These are phyloP conservation scores for Lophotriccus pileatus DNA, from an alignment of 2,797 vertebrate genomes.

Conservation along the genomic window DNA sequence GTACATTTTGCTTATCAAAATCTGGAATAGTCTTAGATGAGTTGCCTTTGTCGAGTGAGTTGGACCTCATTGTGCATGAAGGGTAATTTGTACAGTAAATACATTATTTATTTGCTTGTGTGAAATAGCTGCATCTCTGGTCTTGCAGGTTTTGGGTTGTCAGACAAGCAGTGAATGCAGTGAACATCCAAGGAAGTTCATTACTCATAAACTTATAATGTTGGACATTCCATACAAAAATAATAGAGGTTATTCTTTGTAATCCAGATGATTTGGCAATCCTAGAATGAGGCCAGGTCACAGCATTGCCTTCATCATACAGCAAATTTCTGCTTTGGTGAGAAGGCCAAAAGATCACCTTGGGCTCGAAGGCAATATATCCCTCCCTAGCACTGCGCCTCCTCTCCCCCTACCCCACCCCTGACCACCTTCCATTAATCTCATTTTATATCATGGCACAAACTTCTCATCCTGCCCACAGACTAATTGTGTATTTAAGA, in stretches of 20 bases:
- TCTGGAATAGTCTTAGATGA: neutral
- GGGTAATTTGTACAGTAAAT: neutral
- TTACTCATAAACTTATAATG: neutral
- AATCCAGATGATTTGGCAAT: neutral
- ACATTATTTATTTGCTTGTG: neutral
- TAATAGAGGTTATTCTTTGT: neutral
- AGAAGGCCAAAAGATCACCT: neutral
- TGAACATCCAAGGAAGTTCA: neutral
- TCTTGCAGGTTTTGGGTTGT: neutral
- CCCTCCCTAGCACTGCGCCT: accelerated
- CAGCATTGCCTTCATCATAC: neutral
- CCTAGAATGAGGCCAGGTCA: neutral
- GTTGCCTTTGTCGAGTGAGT: neutral
- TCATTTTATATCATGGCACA: neutral
- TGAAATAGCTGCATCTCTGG: neutral
- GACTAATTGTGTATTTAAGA: neutral
- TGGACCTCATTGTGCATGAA: neutral
- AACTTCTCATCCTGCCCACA: neutral
- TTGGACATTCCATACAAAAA: neutral
- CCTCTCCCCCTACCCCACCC: accelerated
- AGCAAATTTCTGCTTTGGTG: neutral
- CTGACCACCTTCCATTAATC: accelerated
- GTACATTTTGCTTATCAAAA: neutral
- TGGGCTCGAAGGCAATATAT: neutral
- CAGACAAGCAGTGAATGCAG: neutral